Conservation (phyloP, 2,797 vertebrate species). For the Allobates femoralis region DNA sequence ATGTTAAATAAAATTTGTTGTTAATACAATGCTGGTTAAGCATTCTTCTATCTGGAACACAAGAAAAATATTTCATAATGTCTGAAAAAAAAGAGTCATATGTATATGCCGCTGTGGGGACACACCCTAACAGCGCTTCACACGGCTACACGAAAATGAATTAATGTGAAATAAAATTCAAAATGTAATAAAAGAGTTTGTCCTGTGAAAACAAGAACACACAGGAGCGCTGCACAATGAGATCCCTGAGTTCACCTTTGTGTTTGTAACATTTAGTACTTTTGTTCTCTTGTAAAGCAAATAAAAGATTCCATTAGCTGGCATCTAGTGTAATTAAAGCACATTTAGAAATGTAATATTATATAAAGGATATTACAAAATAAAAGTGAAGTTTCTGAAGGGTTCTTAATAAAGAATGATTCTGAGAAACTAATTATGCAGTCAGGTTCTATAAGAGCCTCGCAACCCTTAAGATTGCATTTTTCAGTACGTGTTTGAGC, state of each 20-base stretch:
- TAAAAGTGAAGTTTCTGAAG: slow-evolving; percentile 31
- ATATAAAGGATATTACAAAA: slow-evolving; percentile 31
- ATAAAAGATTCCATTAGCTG: slow-evolving; percentile 30
- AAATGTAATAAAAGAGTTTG: background rate
- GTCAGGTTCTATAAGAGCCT: slow-evolving; percentile 27
- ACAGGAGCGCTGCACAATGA: background rate
- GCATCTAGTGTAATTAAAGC: slow-evolving; percentile 31
- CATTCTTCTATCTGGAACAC: too few relatives aligned
- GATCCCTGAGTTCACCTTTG: background rate
- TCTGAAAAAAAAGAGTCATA: background rate
- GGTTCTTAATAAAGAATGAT: slow-evolving; percentile 48
- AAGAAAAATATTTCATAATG: background rate
- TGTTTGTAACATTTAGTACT: background rate
- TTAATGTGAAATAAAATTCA: background rate
- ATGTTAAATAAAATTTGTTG: background rate
- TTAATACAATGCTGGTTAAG: background rate
- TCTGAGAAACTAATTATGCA: slow-evolving; percentile 40
- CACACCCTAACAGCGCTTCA: background rate
- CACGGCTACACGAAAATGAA: background rate
- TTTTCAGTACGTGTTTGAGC: slow-evolving; percentile 39
- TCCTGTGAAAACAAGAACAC: slow-evolving; percentile 19
- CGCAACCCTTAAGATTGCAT: slow-evolving; percentile 26
- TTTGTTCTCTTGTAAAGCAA: slow-evolving; percentile 31
- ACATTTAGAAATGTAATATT: slow-evolving; percentile 29
- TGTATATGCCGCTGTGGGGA: background rate